Percentiles rank a stretch among this genome's conserved stretches.
Conservation (phyloP, 2,113 vertebrate genomes). For the Piaya cayana region DNA sequence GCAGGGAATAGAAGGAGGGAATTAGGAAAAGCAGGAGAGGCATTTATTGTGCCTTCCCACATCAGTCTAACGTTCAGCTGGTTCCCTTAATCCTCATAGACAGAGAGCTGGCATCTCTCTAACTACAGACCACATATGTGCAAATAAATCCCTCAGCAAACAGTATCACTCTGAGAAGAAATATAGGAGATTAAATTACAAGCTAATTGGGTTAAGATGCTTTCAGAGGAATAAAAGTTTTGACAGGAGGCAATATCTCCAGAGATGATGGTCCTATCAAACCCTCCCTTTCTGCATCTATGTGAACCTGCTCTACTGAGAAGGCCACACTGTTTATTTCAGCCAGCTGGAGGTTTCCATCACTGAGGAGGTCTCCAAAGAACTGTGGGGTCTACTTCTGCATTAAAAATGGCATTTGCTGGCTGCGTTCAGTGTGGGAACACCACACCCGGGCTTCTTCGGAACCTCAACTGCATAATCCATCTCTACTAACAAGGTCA, state of each 20-base stretch:
- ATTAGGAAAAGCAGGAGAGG: not conserved
- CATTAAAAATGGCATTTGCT: not conserved
- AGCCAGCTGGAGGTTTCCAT: not conserved
- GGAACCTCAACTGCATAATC: not conserved
- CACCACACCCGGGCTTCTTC: not conserved
- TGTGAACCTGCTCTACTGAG: not conserved
- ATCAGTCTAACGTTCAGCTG: not conserved
- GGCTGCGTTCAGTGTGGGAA: not conserved
- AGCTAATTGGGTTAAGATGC: not conserved
- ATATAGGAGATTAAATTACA: constrained; percentile 8
- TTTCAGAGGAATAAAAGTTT: not conserved
- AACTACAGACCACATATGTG: not conserved
- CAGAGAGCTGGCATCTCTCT: not conserved
- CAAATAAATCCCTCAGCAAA: constrained; percentile 5
- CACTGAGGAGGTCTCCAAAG: not conserved
- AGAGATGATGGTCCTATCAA: not conserved
- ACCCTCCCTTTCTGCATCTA: not conserved
- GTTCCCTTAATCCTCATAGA: not conserved
- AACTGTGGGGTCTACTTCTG: not conserved
- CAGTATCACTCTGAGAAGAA: not conserved
- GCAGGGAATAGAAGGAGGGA: not conserved
- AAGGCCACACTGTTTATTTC: not conserved
- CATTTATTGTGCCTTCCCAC: not conserved
- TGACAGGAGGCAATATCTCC: not conserved
- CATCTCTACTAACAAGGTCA: not conserved